Conservation (phyloP, 2,797 vertebrate genomes). For the Hypotaenidia philippensis region DNA sequence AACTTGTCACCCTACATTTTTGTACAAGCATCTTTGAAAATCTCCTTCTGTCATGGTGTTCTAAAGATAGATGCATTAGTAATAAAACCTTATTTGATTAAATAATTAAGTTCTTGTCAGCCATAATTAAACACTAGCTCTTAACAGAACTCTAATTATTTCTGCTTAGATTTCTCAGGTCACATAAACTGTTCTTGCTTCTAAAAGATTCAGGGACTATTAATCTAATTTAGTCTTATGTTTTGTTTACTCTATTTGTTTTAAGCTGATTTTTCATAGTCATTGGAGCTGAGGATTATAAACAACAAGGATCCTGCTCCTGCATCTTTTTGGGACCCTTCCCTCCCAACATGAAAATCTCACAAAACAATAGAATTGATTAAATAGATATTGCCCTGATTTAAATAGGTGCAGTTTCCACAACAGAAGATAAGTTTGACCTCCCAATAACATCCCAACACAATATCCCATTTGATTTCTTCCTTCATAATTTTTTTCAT, state of each 20-base stretch:
- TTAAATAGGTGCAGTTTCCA: neutral
- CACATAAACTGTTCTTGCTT: neutral
- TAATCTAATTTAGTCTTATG: neutral
- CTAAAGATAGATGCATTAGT: conserved; percentile 37
- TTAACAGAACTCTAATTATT: conserved; percentile 43
- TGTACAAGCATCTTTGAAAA: conserved; percentile 1
- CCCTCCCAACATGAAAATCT: neutral
- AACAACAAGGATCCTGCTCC: neutral
- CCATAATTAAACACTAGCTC: conserved; percentile 32
- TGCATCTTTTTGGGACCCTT: neutral
- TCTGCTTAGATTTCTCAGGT: conserved; percentile 34
- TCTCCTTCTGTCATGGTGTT: neutral
- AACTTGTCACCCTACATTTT: neutral
- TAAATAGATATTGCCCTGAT: neutral
- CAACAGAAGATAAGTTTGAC: neutral
- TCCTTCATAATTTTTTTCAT: neutral
- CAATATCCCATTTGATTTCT: neutral
- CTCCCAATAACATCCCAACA: neutral
- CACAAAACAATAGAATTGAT: rapidly evolving
- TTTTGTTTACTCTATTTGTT: neutral
- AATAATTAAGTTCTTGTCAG: conserved; percentile 55
- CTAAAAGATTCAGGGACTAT: neutral
- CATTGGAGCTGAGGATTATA: neutral
- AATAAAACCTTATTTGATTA: conserved; percentile 52
- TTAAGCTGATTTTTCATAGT: neutral